Conservation (phyloP, 1,140 invertebrate genomes). For the Drosophila equinoxialis region DNA sequence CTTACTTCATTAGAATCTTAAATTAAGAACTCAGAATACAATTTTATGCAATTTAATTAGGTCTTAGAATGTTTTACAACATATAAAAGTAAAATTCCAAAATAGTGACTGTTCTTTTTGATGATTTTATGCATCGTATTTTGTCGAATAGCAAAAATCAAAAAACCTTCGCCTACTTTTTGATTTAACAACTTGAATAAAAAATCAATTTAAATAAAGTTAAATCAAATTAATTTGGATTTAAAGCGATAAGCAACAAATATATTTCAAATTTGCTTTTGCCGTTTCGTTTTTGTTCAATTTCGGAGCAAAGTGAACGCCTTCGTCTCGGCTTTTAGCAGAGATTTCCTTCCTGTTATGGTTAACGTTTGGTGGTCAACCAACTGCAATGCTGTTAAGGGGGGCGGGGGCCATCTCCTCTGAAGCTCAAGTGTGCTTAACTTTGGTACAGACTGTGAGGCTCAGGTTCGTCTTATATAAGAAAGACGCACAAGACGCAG, state of each 20-base stretch:
- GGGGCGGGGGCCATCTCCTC: slow-evolving; percentile 19
- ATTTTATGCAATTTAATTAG: no score
- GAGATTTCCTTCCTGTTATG: slow-evolving; percentile 41
- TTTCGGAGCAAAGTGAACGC: slow-evolving; percentile 27
- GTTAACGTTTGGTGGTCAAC: slow-evolving; percentile 16
- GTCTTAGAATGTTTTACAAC: no score
- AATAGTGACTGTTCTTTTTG: not conserved
- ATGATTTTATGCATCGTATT: not conserved
- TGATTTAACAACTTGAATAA: not conserved
- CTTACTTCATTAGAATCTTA: no score
- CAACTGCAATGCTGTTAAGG: not conserved
- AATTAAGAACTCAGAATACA: no score
- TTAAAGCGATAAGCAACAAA: slow-evolving; percentile 6
- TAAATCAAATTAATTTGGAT: slow-evolving; percentile 21
- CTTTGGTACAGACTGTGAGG: slow-evolving; percentile 12
- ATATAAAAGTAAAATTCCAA: not conserved
- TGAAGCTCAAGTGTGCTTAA: slow-evolving; percentile 22
- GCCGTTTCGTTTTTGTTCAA: slow-evolving; percentile 8
- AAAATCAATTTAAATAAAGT: slow-evolving; percentile 23
- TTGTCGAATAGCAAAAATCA: not conserved
- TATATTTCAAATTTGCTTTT: slow-evolving; percentile 14
- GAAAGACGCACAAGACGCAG: slow-evolving; percentile 16
- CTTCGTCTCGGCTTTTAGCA: slow-evolving; percentile 10
- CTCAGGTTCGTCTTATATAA: slow-evolving; percentile 15
- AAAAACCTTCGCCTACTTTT: slow-evolving; percentile 56